Base-by-base conservation (phyloP, 1,140 invertebrate genomes). In the Diabrotica virgifera region DNA sequence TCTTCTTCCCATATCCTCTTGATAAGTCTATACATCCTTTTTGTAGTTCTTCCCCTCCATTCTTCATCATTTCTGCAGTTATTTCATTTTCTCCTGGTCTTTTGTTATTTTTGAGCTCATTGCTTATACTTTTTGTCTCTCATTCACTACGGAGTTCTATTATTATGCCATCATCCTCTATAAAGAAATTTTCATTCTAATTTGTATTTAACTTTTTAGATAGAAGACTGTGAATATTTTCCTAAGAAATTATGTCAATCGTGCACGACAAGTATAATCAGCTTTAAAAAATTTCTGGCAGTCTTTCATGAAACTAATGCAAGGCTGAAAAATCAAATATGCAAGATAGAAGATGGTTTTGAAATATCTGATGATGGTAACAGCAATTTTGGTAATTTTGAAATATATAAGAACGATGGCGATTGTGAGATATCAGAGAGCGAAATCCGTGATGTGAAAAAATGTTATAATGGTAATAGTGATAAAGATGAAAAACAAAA, bases 201-300 rank as follows among this genome's bases (percentile, higher is more conserved):
- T n/a, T n/a, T n/a, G n/a, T n/a, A 46, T 51, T 12, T 63, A 12
- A 52, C 37, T 59, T 65, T 69, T n/a, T 60, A 72, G 72, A 58
- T 70, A 35, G 24, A 66, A 24, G 59, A 67, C 63, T 63, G 67
- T 61, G 71, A 72, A 59, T 60, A 62, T 35, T 70, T 72, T 37
- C 69, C 72, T 5, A 68, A 68, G n/a, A 70, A 68, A 54, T 53
- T 74, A 3, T 74, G 72, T 59, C 58, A 67, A 51, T 68, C 59
- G 50, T 74, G 72, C 57, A 65, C 62, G 7, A 54, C 56, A 36
- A 57, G 67, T 5, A 13, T 74, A 11, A 64, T 71, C 7, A 66
- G 68, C 52, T 72, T 72, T 62, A 70, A 71, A 61, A 71, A 71
- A 54, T 70, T 74, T 40, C 70, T 71, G 64, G 60, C 62, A 35